Conservation (phyloP, 2,888 invertebrate genomes). For the Molorchus minor region DNA sequence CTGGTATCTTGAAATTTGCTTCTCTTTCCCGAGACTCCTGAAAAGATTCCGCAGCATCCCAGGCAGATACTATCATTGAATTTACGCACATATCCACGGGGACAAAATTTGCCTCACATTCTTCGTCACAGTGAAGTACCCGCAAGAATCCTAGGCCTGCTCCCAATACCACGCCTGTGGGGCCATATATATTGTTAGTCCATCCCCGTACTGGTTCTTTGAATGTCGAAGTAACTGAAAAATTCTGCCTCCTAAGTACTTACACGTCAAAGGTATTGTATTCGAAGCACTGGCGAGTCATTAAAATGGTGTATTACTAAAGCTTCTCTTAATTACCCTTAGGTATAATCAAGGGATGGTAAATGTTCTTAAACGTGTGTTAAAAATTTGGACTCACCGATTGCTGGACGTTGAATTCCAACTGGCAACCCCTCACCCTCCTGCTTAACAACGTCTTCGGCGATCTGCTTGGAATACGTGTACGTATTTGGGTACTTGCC, state of each 20-base stretch:
- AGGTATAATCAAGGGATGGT: neutral
- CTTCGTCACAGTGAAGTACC: conserved; percentile 75
- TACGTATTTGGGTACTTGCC: conserved; percentile 88
- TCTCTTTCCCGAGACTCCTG: conserved; percentile 25
- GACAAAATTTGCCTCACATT: conserved; percentile 77
- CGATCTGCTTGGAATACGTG: conserved; percentile 91
- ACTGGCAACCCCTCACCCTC: conserved; percentile 78
- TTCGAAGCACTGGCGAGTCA: neutral
- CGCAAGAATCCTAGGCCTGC: conserved; percentile 79
- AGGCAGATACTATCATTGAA: conserved; percentile 80
- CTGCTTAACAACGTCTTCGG: conserved; percentile 77
- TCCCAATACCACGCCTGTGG: conserved; percentile 80
- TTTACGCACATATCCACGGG: conserved; percentile 86
- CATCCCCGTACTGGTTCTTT: conserved; percentile 82
- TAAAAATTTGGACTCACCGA: conserved; percentile 65
- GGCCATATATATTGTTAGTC: conserved; percentile 92
- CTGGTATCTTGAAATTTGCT: conserved; percentile 65
- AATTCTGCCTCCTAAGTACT: neutral
- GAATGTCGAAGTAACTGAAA: conserved; percentile 72
- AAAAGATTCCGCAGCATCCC: conserved; percentile 66
- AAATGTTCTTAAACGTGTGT: neutral
- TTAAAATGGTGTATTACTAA: too few species aligned
- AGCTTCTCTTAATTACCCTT: neutral
- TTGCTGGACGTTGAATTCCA: conserved; percentile 85
- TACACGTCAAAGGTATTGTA: neutral